Evolutionary conservation across 2,888 invertebrate genomes (phyloP), one percentile per base, ranked within the genome.

Genomic region (Plebejus argus): DNA sequence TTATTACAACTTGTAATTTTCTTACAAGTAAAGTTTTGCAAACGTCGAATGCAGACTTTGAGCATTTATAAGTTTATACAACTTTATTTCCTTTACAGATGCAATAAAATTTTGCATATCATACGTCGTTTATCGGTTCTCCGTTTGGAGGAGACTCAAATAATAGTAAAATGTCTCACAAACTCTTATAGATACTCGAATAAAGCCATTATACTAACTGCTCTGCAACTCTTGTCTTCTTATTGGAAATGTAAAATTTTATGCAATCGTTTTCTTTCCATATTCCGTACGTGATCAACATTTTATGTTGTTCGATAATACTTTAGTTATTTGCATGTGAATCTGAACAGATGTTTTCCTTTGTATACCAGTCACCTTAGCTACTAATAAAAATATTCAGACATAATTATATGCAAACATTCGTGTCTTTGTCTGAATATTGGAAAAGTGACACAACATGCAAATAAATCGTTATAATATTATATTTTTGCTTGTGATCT

Each of bases 71-170:
- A 66, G 66, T 33, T 66, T 33, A 66, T 66, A 66, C 66, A 33
- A 66, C 28, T 66, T 18, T 28, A 33, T 28, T 61, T 28, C 28
- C 66, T 28, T 66, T 66, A 23, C 23, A 66, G 66, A 33, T 7
- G 66, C 66, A 66, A 66, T 66, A 66, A 66, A 66, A 66, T 66
- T 66, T 66, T 66, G 66, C 66, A 66, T 66, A 28, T 66, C 12
- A 66, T 20, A 66, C 23, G 23, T 33, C 66, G 66, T 66, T 61
- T 28, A 66, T 66, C 28, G 66, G 28, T 66, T 66, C 18, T 33
- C 66, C 66, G 23, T 33, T 66, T 66, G 75, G 76, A 80, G 76
- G 76, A 77, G 78, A 77, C 76, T 80, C 84, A 84, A 84, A 83
- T 85, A 86, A 66, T 66, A 66, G 66, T 66, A 66, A 66, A 66